phyloP scores from a whole-genome alignment of 2,888 invertebrate species.

The Melipona bicolor region DNA sequence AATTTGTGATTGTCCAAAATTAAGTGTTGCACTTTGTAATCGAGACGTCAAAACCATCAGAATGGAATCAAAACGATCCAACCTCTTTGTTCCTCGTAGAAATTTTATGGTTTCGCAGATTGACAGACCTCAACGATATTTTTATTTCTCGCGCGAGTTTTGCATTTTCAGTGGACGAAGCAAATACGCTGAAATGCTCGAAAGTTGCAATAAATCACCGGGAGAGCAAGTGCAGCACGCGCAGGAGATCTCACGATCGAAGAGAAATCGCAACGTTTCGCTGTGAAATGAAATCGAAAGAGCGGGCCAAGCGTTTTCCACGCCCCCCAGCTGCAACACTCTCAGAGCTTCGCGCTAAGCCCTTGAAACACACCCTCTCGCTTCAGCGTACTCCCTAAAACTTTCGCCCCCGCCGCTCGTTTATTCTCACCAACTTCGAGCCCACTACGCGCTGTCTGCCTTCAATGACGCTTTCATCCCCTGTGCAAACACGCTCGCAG shows the following conservation, averaged over 20 bases:
- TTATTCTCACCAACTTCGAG: conserved; percentile 28
- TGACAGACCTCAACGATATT: no score
- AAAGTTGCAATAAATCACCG: no score
- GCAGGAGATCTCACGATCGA: neutral
- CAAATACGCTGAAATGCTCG: no score
- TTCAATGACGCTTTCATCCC: neutral
- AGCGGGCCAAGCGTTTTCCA: neutral
- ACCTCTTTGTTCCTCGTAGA: no score
- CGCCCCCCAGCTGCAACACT: neutral
- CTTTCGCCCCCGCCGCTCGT: conserved; percentile 6
- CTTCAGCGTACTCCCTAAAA: neutral
- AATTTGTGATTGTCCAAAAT: neutral
- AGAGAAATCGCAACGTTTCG: neutral
- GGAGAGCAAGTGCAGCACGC: no score
- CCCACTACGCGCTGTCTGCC: conserved; percentile 7
- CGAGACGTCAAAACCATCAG: no score
- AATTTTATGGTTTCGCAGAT: no score
- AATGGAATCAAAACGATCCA: no score
- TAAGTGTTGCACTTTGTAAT: neutral
- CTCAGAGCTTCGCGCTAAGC: neutral
- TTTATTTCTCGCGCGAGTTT: no score
- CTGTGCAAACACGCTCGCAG: neutral
- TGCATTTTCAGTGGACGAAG: no score
- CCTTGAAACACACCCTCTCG: neutral
- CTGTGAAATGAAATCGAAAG: neutral